Percentiles rank a stretch among this genome's conserved stretches.
phyloP scores from a whole-genome alignment of 1,140 invertebrate species.

The Gyrodactylus bullatarudis region DNA sequence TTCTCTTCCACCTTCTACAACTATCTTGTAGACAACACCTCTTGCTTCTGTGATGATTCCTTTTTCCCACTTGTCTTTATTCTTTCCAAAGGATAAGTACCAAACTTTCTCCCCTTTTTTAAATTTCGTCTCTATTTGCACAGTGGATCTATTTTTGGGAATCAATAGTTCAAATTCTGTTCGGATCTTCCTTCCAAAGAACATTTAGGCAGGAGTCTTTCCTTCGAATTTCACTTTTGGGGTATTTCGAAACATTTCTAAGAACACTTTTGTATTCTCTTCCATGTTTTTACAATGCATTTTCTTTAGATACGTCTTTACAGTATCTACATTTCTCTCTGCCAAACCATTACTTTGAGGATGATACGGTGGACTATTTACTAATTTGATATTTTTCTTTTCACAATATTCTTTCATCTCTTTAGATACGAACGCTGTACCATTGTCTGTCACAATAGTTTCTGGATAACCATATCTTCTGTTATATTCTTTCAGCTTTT shows the following conservation, averaged over 20 bases:
- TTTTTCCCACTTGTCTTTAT: neutral
- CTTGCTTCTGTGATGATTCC: neutral
- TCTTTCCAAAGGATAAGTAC: neutral
- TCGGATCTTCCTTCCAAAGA: neutral
- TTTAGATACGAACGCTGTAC: neutral
- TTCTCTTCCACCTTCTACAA: neutral
- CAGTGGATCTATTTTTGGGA: neutral
- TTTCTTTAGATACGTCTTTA: neutral
- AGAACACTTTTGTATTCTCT: too few species aligned
- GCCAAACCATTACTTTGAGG: neutral
- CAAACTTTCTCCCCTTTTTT: neutral
- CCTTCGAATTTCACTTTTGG: neutral
- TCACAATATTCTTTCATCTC: neutral
- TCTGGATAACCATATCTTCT: neutral
- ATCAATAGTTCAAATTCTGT: neutral
- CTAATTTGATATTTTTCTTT: neutral
- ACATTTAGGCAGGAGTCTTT: neutral
- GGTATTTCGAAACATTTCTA: neutral
- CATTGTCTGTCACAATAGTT: neutral
- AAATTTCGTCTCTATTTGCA: neutral
- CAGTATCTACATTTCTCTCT: neutral
- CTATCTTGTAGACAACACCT: neutral
- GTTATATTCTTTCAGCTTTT: neutral
- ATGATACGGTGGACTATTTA: neutral
- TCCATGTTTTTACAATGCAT: neutral